Percentiles rank a stretch among this genome's conserved stretches.
Conservation (phyloP, 2,113 vertebrate species). For the Phalacrocorax pelagicus region DNA sequence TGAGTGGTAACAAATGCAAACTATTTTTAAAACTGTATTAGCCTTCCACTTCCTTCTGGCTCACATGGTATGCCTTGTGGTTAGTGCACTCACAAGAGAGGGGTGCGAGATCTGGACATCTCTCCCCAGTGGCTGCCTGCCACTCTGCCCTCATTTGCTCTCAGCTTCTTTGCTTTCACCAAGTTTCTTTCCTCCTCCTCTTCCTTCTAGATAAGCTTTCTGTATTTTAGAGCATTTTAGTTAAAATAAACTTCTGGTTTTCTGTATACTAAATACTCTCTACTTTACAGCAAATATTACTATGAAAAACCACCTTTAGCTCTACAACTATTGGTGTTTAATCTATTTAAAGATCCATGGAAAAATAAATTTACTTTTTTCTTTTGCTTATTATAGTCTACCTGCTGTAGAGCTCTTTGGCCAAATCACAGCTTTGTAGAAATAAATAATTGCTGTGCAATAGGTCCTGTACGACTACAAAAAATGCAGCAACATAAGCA, state of each 20-base stretch:
- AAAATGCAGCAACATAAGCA: not conserved
- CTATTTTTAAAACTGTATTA: not conserved
- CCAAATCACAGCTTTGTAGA: not conserved
- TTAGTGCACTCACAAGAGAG: not conserved
- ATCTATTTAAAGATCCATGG: not conserved
- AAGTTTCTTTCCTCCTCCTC: not conserved
- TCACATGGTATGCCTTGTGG: rapidly evolving
- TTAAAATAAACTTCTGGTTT: not conserved
- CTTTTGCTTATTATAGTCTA: not conserved
- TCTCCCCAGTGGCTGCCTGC: not conserved
- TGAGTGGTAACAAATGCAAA: not conserved
- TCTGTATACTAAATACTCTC: not conserved
- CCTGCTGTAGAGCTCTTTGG: not conserved
- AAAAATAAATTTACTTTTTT: not conserved
- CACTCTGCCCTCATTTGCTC: not conserved
- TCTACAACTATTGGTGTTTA: not conserved
- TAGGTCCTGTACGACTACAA: not conserved
- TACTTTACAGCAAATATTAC: not conserved
- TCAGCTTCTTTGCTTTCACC: not conserved
- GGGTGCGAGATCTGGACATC: not conserved
- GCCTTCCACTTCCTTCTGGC: not conserved
- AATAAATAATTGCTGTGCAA: not conserved
- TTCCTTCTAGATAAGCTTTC: not conserved
- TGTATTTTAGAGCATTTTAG: not conserved
- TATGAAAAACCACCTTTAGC: not conserved